phyloP scores from a whole-genome alignment of 2,797 vertebrate species.

The Serranus cabrilla region DNA sequence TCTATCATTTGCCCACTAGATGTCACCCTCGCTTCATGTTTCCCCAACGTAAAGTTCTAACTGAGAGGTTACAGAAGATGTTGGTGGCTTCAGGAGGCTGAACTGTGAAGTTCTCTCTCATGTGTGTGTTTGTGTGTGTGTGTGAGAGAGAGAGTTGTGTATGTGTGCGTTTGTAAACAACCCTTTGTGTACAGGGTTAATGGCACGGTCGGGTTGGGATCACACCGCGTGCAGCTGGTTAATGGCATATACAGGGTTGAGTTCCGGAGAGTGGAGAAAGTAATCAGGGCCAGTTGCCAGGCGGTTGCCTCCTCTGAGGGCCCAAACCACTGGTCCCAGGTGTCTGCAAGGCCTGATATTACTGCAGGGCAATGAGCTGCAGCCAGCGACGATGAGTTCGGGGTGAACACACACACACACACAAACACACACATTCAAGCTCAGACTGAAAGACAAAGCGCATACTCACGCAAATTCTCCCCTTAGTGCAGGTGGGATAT shows the following conservation, averaged over 20 bases:
- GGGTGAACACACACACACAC: constrained; percentile 13
- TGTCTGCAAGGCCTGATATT: constrained; percentile 81
- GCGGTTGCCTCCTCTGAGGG: constrained; percentile 78
- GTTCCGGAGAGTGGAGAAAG: constrained; percentile 86
- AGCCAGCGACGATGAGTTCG: constrained; percentile 68
- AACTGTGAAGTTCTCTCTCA: constrained; percentile 32
- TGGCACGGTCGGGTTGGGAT: constrained; percentile 66
- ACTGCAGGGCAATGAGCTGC: constrained; percentile 85
- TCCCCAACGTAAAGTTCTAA: neutral
- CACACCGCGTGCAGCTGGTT: constrained; percentile 74
- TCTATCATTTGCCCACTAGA: constrained; percentile 60
- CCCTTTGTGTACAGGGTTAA: constrained; percentile 69
- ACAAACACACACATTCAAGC: neutral
- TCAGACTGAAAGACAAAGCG: constrained; percentile 16
- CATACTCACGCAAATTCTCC: constrained; percentile 9
- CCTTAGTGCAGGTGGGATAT: constrained; percentile 16
- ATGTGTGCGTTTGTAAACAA: constrained; percentile 56
- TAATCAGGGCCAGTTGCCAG: constrained; percentile 84
- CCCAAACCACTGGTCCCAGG: constrained; percentile 81
- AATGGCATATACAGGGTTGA: constrained; percentile 81
- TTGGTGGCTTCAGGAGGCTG: constrained; percentile 21
- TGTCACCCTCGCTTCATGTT: constrained; percentile 54
- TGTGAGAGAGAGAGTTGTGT: constrained; percentile 16
- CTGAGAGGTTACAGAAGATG: constrained; percentile 7
- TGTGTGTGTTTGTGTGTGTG: constrained; percentile 20